Evolutionary conservation across 2,113 vertebrate genomes (phyloP).

Genomic region (Gila orcuttii): DNA sequence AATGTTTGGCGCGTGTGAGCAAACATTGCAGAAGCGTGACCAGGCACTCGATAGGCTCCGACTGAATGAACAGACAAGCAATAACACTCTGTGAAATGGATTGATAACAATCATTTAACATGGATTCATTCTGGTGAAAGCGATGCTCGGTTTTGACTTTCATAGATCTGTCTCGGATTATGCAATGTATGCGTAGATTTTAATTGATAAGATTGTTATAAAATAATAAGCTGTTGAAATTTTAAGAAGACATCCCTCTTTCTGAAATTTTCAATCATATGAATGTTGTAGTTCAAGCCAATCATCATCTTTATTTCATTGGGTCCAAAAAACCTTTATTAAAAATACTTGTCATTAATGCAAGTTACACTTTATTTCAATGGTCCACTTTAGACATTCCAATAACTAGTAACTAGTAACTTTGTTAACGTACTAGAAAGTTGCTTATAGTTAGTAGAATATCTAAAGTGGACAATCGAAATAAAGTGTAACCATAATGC

Average conservation of each 20-base stretch:
- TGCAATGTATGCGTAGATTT: background rate
- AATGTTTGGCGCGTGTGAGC: background rate
- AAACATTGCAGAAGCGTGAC: conserved; percentile 7
- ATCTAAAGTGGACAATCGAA: no score
- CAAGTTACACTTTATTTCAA: no score
- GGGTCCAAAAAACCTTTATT: background rate
- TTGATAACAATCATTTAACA: conserved; percentile 62
- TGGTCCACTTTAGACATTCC: no score
- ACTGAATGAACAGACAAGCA: conserved; percentile 80
- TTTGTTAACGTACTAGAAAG: no score
- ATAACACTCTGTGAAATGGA: conserved; percentile 75
- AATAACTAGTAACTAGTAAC: no score
- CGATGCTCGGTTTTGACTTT: conserved; percentile 26
- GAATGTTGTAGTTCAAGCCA: background rate
- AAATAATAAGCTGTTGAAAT: background rate
- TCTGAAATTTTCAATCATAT: background rate
- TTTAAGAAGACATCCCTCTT: background rate
- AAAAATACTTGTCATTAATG: background rate
- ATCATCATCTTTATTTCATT: background rate
- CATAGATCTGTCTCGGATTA: background rate
- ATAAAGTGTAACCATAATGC: background rate
- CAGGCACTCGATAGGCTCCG: conserved; percentile 71
- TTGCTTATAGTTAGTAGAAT: no score
- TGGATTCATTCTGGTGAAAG: conserved; percentile 66
- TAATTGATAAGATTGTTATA: background rate